Evolutionary conservation across 2,113 vertebrate species (phyloP).

Genomic region (human (Homo sapiens)): DNA sequence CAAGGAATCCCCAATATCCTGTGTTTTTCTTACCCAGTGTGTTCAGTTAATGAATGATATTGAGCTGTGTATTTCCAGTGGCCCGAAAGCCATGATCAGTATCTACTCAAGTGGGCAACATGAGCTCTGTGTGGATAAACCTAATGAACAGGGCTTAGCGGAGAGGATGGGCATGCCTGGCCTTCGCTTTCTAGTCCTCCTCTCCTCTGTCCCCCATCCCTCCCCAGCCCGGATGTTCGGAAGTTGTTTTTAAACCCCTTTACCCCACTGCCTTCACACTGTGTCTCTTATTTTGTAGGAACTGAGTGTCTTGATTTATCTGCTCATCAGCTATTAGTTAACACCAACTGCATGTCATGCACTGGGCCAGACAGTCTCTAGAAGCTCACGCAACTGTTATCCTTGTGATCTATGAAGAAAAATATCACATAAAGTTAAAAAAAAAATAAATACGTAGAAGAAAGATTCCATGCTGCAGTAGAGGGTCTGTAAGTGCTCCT

Average conservation of each 20-base stretch:
- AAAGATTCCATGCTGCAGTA: background rate
- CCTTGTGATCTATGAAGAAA: background rate
- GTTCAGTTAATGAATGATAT: fast-evolving
- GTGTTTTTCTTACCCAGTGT: background rate
- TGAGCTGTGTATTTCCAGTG: background rate
- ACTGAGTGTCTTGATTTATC: background rate
- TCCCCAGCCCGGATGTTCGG: fast-evolving
- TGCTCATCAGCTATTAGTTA: background rate
- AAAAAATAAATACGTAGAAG: background rate
- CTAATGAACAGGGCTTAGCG: fast-evolving
- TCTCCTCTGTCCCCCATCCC: background rate
- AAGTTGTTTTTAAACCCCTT: background rate
- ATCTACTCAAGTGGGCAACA: background rate
- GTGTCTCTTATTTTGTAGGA: background rate
- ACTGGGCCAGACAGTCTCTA: background rate
- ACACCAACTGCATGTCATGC: background rate
- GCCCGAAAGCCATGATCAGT: too few relatives aligned
- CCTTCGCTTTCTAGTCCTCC: background rate
- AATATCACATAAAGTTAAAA: background rate
- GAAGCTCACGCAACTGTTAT: background rate
- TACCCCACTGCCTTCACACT: background rate
- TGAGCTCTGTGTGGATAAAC: background rate
- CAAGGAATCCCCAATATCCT: background rate
- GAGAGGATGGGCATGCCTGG: fast-evolving
- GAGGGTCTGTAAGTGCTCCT: background rate